Conservation (phyloP, 2,113 vertebrate species). For the Hirundichthys speculiger region DNA sequence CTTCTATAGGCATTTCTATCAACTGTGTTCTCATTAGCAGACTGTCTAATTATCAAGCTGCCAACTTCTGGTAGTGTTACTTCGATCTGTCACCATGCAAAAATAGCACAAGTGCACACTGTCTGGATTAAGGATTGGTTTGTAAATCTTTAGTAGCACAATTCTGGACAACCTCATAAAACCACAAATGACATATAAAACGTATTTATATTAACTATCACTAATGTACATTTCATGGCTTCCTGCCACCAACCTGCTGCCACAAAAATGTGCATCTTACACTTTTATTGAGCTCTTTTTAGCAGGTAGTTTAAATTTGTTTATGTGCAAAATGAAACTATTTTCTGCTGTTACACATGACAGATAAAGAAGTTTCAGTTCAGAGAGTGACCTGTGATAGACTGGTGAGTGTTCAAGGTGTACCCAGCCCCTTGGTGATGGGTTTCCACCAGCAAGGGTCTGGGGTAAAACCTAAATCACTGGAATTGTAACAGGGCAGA, state of each 20-base stretch:
- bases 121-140: background rate
- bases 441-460: no score
- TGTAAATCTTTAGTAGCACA: background rate
- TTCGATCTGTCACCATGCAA: constrained; percentile 42
- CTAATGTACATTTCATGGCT: background rate
- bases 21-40: constrained; percentile 18
- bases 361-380: no score
- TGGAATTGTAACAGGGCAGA: no score
- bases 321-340: no score
- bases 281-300: constrained; percentile 20
- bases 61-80: constrained; percentile 16
- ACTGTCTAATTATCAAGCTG: constrained; percentile 35
- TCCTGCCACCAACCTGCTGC: constrained; percentile 6
- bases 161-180: constrained; percentile 4
- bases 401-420: no score
- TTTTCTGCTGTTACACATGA: background rate
- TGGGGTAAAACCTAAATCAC: no score
- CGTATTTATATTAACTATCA: background rate
- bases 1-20: constrained; percentile 7
- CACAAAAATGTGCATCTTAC: background rate
- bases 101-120: constrained; percentile 24
- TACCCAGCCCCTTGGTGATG: no score
- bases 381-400: no score
- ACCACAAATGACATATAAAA: background rate
- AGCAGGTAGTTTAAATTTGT: background rate